These are phyloP conservation scores for Anastatus disparis DNA, from an alignment of 1,140 invertebrate genomes.

Conservation along the genomic window DNA sequence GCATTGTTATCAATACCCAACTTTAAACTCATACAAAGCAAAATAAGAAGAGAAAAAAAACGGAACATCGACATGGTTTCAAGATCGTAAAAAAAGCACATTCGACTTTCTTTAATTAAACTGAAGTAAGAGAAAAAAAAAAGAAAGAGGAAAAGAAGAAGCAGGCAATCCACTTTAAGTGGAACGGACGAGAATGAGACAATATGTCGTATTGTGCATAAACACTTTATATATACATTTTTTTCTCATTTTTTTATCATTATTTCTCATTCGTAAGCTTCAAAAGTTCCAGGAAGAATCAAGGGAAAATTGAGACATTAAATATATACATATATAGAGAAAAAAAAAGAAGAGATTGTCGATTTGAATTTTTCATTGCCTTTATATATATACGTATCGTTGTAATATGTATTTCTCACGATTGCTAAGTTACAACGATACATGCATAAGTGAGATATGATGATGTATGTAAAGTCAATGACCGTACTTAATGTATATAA, in stretches of 20 bases:
- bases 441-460: constrained; percentile 9
- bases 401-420: background rate
- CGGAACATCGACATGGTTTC: background rate
- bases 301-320: too few relatives aligned
- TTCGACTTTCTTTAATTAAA: background rate
- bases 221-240: background rate
- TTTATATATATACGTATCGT: background rate
- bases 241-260: background rate
- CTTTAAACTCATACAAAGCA: too few relatives aligned
- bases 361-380: background rate
- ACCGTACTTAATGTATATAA: too few relatives aligned
- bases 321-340: background rate
- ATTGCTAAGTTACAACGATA: constrained; percentile 6
- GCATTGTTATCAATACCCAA: too few relatives aligned
- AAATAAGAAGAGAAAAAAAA: background rate
- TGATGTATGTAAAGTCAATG: too few relatives aligned
- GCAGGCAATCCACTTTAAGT: background rate
- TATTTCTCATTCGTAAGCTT: too few relatives aligned
- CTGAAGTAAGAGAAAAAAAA: background rate
- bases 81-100: background rate
- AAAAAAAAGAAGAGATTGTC: background rate
- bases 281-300: too few relatives aligned
- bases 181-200: background rate
- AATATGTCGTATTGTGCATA: background rate
- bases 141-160: background rate